Percentiles rank a stretch among this genome's conserved stretches.
phyloP scores from a whole-genome alignment of 1,140 invertebrate genomes.

The Pachypeltis micranthus region DNA sequence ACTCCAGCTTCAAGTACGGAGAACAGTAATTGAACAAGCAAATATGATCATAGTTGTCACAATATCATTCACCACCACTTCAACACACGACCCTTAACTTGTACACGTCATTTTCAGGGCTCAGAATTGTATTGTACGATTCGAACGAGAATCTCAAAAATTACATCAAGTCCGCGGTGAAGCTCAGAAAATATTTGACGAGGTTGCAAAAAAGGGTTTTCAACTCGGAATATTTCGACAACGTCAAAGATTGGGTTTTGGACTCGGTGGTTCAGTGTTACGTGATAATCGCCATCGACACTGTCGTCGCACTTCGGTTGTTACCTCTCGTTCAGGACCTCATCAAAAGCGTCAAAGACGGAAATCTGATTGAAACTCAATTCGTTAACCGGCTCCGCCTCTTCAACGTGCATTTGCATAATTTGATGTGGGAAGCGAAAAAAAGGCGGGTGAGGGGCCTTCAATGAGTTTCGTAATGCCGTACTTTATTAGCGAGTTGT shows the following conservation, averaged over 20 bases:
- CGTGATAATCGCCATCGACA: neutral
- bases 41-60: too few species aligned
- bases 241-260: neutral
- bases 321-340: neutral
- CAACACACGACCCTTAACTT: too few species aligned
- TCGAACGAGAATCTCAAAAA: neutral
- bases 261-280: neutral
- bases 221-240: neutral
- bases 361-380: neutral
- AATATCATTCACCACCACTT: too few species aligned
- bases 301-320: neutral
- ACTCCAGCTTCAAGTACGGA: too few species aligned
- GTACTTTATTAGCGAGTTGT: too few species aligned
- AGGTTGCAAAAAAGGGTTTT: neutral
- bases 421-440: neutral
- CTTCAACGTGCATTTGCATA: neutral
- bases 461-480: too few species aligned
- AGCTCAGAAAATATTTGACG: neutral
- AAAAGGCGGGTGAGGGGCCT: neutral
- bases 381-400: neutral
- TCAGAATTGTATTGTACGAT: neutral
- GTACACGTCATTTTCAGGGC: neutral
- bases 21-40: too few species aligned
- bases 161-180: neutral
- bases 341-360: neutral